Evolutionary conservation across 2,797 vertebrate genomes (phyloP).

Genomic region (Hemitrygon akajei): DNA sequence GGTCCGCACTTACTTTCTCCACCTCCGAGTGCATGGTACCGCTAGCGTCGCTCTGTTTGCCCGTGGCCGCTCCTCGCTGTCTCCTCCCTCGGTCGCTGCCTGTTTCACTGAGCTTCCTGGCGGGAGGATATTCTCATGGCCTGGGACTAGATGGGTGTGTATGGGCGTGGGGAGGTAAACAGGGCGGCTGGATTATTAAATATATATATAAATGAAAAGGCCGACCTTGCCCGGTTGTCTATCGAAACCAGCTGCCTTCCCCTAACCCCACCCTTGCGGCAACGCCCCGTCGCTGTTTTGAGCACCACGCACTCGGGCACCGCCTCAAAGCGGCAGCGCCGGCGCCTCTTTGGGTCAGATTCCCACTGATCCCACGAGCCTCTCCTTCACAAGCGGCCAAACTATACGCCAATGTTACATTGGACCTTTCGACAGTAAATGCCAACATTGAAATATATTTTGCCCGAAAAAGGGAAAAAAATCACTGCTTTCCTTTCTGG

Average conservation of each 20-base stretch:
- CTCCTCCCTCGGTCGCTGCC: no score
- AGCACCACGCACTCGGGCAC: slow-evolving; percentile 19
- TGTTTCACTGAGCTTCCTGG: background rate
- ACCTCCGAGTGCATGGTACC: slow-evolving; percentile 31
- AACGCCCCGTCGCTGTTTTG: slow-evolving; percentile 20
- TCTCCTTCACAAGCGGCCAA: background rate
- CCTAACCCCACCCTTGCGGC: slow-evolving; percentile 30
- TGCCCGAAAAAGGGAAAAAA: background rate
- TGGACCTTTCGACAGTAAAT: no score
- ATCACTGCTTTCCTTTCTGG: no score
- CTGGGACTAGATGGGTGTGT: background rate
- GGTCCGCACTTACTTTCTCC: slow-evolving; percentile 20
- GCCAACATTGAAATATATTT: no score
- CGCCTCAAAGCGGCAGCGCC: background rate
- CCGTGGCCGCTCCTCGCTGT: no score
- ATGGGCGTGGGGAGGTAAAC: no score
- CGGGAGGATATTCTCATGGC: background rate
- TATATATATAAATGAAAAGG: background rate
- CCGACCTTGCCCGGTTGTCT: background rate
- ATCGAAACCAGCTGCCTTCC: slow-evolving; percentile 2
- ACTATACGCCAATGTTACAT: background rate
- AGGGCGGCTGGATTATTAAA: background rate
- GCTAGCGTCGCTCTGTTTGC: background rate
- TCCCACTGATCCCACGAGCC: background rate
- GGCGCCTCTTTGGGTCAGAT: background rate